phyloP scores from a whole-genome alignment of 92 coral and sea anemone species.

The Heliopora coerulea region DNA sequence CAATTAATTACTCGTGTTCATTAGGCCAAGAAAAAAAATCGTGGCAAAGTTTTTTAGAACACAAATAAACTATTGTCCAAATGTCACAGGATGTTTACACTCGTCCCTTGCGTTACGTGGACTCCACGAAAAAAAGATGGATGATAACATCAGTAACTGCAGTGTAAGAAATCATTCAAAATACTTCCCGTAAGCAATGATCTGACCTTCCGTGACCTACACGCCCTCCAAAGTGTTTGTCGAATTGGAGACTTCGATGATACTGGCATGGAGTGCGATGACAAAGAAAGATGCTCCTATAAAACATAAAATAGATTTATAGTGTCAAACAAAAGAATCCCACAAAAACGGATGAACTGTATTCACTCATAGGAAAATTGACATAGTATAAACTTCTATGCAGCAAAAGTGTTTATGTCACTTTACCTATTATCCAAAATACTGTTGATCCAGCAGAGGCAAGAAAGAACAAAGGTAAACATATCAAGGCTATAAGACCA shows the following conservation, averaged over 20 bases:
- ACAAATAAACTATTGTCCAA: too few species aligned
- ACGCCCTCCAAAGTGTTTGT: slow-evolving; percentile 63
- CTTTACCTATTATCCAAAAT: slow-evolving; percentile 93
- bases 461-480: slow-evolving; percentile 89
- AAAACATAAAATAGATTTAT: not conserved
- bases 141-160: too few species aligned
- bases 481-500: slow-evolving; percentile 74
- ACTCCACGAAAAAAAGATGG: too few species aligned
- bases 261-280: slow-evolving; percentile 74
- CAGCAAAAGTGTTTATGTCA: not conserved
- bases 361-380: not conserved
- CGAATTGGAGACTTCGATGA: slow-evolving; percentile 52
- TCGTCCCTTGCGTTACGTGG: too few species aligned
- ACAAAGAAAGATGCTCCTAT: slow-evolving; percentile 77
- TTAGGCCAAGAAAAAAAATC: too few species aligned
- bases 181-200: too few species aligned
- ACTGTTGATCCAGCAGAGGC: slow-evolving; percentile 98
- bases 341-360: not conserved
- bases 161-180: too few species aligned
- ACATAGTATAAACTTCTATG: not conserved
- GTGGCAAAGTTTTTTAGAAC: too few species aligned
- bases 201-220: slow-evolving; percentile 51
- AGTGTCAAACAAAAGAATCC: too few species aligned
- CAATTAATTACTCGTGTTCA: too few species aligned
- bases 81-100: too few species aligned